A percentile compares a stretch with the other conserved stretches of the same genome.
These are phyloP conservation scores for Leptinotarsa defecta DNA, from an alignment of 1,140 invertebrate species.

Conservation along the genomic window DNA sequence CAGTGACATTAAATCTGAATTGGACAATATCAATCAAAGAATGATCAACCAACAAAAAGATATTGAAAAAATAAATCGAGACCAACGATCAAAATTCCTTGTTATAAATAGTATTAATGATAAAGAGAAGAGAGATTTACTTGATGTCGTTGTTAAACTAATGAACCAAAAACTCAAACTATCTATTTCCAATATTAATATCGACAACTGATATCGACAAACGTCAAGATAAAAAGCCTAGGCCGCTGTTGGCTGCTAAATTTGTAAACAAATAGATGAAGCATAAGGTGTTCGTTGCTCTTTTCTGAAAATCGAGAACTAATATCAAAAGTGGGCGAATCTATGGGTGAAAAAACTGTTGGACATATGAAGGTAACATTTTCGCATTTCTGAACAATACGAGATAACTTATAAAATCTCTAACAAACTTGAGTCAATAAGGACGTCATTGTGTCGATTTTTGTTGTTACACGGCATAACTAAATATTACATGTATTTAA, in stretches of 20 bases:
- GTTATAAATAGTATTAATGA: neutral
- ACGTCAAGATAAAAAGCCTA: neutral
- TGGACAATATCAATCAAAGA: slow-evolving; percentile 15
- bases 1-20: slow-evolving; percentile 2
- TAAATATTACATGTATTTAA: neutral
- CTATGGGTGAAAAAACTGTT: neutral
- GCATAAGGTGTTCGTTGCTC: neutral
- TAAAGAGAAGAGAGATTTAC: neutral
- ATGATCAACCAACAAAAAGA: slow-evolving; percentile 4
- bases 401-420: neutral
- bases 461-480: neutral
- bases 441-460: neutral
- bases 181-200: neutral
- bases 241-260: slow-evolving; percentile 4
- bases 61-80: neutral
- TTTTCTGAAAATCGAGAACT: neutral
- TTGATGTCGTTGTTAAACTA: slow-evolving; percentile 11
- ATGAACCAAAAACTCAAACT: slow-evolving; percentile 4
- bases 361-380: neutral
- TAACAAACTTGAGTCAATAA: neutral
- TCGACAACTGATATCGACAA: slow-evolving; percentile 13
- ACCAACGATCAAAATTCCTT: neutral
- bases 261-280: neutral
- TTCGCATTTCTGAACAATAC: neutral
- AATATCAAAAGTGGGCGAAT: neutral